Conservation (phyloP, 2,113 vertebrate genomes). For the Talpa occidentalis region DNA sequence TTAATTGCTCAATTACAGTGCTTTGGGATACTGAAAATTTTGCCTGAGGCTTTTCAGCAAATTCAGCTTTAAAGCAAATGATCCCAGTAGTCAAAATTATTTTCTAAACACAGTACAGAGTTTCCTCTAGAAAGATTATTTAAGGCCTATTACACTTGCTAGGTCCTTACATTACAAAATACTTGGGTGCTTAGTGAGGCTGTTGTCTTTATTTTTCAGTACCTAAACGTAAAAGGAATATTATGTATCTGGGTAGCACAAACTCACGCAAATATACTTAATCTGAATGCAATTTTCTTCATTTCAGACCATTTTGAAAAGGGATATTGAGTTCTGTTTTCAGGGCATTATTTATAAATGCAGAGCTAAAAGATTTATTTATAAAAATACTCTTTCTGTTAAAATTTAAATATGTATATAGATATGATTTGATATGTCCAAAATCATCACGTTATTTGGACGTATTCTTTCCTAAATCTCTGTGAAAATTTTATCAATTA, state of each 20-base stretch:
- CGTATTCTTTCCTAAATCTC: background rate
- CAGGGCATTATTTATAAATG: conserved; percentile 5
- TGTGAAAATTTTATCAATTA: conserved; percentile 25
- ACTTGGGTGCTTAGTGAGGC: conserved; percentile 29
- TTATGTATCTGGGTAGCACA: background rate
- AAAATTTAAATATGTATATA: too few species aligned
- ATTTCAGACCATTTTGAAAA: background rate
- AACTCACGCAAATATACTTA: background rate
- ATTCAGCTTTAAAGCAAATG: conserved; percentile 74
- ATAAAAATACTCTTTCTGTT: background rate
- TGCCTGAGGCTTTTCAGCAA: conserved; percentile 25
- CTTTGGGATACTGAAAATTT: conserved; percentile 67
- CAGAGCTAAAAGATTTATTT: conserved; percentile 30
- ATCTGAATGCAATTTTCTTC: conserved; percentile 33
- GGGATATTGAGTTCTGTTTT: background rate
- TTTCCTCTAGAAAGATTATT: conserved; percentile 60
- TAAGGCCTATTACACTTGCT: conserved; percentile 48
- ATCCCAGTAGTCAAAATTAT: conserved; percentile 72
- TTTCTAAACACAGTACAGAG: conserved; percentile 63
- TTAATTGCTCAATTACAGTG: conserved; percentile 62
- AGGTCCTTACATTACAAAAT: conserved; percentile 49
- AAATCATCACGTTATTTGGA: background rate
- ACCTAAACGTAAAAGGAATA: background rate
- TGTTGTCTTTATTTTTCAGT: background rate
- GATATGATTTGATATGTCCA: conserved; percentile 19